These are phyloP conservation scores for Saccostrea cuccullata DNA, from an alignment of 1,140 invertebrate genomes.

Conservation along the genomic window DNA sequence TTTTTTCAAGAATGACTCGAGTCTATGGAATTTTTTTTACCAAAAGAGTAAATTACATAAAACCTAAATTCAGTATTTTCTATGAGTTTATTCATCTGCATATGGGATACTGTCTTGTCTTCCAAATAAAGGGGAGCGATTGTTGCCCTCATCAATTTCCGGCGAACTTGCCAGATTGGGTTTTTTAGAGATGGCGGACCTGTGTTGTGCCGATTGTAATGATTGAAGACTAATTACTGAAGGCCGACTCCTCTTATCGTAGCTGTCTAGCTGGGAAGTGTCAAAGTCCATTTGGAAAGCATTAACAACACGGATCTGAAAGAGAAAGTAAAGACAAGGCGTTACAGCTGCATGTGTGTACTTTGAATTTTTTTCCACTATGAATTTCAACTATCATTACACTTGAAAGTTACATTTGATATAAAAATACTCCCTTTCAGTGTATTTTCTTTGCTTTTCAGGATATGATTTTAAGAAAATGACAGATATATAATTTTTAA, in stretches of 20 bases:
- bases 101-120: slow-evolving; percentile 76
- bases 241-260: slow-evolving; percentile 82
- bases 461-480: no score
- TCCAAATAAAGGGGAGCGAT: slow-evolving; percentile 66
- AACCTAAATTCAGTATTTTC: slow-evolving; percentile 37
- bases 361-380: no score
- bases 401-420: no score
- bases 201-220: slow-evolving; percentile 68
- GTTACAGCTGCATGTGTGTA: no score
- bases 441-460: no score
- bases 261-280: slow-evolving; percentile 85
- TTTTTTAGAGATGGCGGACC: slow-evolving; percentile 68
- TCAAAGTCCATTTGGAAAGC: slow-evolving; percentile 99
- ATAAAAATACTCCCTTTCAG: no score
- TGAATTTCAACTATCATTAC: no score
- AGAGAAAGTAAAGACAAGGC: slow-evolving; percentile 72
- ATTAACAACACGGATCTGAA: slow-evolving; percentile 99
- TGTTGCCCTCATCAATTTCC: slow-evolving; percentile 68
- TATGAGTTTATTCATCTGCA: slow-evolving; percentile 70
- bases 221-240: slow-evolving; percentile 77
- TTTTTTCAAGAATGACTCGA: background rate
- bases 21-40: slow-evolving; percentile 25
- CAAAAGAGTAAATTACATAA: slow-evolving; percentile 12
- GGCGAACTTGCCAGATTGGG: slow-evolving; percentile 74
- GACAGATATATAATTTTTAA: no score